Conservation (phyloP, 2,888 invertebrate species). For the Lepeophtheirus nordmannii region DNA sequence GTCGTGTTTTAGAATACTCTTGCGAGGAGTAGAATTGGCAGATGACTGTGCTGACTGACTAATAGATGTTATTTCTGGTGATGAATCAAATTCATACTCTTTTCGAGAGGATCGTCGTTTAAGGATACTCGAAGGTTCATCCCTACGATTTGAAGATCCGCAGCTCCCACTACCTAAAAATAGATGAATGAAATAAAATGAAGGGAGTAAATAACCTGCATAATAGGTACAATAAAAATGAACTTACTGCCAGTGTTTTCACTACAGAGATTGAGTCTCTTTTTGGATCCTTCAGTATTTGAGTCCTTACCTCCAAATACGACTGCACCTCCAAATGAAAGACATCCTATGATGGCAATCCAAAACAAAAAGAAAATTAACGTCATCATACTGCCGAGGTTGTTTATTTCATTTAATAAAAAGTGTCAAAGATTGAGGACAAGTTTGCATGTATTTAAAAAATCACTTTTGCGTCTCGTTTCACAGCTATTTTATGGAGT, state of each 20-base stretch:
- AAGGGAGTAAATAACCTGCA: no score
- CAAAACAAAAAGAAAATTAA: neutral
- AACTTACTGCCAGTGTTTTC: no score
- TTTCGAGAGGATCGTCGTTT: neutral
- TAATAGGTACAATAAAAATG: no score
- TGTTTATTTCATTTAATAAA: no score
- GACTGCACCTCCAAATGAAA: neutral
- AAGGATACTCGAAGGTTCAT: neutral
- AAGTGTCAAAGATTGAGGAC: no score
- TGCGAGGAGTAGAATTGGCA: neutral
- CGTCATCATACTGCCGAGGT: no score
- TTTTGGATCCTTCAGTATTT: no score
- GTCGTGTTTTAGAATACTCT: conserved; percentile 22
- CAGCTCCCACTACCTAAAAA: neutral
- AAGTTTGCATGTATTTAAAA: no score
- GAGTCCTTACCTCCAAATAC: neutral
- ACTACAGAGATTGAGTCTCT: no score
- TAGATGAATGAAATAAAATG: no score
- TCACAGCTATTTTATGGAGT: no score
- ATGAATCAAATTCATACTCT: neutral
- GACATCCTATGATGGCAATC: neutral
- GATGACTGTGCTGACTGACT: neutral
- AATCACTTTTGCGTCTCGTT: no score
- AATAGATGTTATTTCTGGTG: neutral
- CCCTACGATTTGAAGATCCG: neutral